These are phyloP conservation scores for Meloidogyne hapla DNA, from an alignment of 1,140 invertebrate species.

Conservation along the genomic window DNA sequence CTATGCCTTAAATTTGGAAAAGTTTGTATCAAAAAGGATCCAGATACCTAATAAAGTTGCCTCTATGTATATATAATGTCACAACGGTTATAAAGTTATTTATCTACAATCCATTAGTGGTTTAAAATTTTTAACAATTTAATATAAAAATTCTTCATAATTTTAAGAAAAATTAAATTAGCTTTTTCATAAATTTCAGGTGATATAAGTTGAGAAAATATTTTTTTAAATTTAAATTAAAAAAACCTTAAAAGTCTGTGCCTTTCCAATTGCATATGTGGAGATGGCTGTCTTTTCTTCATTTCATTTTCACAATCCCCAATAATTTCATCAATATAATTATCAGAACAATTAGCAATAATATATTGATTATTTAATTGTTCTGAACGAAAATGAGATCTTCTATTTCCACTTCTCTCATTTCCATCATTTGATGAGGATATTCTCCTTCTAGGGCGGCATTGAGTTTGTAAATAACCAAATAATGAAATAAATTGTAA, in stretches of 20 bases:
- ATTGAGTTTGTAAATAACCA: constrained; percentile 52
- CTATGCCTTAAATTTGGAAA: too few relatives aligned
- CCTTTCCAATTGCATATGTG: constrained; percentile 40
- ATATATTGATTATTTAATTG: constrained; percentile 14
- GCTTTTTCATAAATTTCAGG: too few relatives aligned
- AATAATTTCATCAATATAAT: constrained; percentile 33
- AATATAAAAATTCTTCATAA: too few relatives aligned
- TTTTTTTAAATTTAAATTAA: constrained; percentile 8
- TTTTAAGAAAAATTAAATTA: too few relatives aligned
- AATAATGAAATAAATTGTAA: constrained; percentile 52
- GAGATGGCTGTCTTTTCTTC: constrained; percentile 22
- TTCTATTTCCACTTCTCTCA: neutral
- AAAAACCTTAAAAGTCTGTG: constrained; percentile 39
- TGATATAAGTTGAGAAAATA: neutral
- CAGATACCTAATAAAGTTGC: too few relatives aligned
- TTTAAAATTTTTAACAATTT: too few relatives aligned
- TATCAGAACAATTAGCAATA: constrained; percentile 9
- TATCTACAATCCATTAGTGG: too few relatives aligned
- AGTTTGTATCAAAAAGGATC: too few relatives aligned
- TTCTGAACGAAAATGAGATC: constrained; percentile 11
- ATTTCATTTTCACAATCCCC: constrained; percentile 41
- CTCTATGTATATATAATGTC: too few relatives aligned
- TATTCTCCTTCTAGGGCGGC: constrained; percentile 18
- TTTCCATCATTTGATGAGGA: constrained; percentile 32
- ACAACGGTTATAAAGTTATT: too few relatives aligned